Percentiles rank a stretch among this genome's conserved stretches.
These are phyloP conservation scores for Recurvirostra avosetta DNA, from an alignment of 2,113 vertebrate genomes.

Conservation along the genomic window DNA sequence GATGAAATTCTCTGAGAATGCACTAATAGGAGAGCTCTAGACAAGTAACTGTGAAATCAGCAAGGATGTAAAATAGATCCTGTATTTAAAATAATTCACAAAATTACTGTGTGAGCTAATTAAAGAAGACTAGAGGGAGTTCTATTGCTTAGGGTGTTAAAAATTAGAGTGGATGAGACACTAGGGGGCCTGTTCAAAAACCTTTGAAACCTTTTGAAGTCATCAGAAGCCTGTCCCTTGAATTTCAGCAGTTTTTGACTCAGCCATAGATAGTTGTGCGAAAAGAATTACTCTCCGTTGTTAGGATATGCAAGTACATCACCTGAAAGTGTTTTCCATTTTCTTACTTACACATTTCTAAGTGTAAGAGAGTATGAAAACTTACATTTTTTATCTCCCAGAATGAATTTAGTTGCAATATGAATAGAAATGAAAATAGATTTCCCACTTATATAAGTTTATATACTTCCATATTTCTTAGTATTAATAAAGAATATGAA, in stretches of 20 bases:
- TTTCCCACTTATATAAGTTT: background rate
- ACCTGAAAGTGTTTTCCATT: background rate
- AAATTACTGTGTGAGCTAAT: constrained; percentile 43
- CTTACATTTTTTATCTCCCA: background rate
- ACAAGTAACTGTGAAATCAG: constrained; percentile 11
- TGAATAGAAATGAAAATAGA: background rate
- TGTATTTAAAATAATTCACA: constrained; percentile 44
- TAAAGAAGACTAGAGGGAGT: constrained; percentile 42
- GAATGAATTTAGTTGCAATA: background rate
- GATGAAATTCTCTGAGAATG: background rate
- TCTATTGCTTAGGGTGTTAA: constrained; percentile 30
- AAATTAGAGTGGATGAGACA: constrained; percentile 30
- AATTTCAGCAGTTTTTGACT: constrained; percentile 10
- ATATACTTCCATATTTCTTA: background rate
- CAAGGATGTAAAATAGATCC: constrained; percentile 4
- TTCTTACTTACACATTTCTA: background rate
- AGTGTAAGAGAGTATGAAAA: background rate
- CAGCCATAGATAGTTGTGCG: background rate
- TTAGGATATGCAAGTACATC: background rate
- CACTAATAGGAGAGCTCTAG: background rate
- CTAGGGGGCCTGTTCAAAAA: constrained; percentile 49
- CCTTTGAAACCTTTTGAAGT: constrained; percentile 48
- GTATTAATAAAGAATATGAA: background rate
- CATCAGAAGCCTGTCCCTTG: background rate
- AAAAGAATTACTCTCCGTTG: background rate